Evolutionary conservation across 2,888 invertebrate species (phyloP), one percentile per base, ranked within the genome.

Genomic region (Netelia melanura): DNA sequence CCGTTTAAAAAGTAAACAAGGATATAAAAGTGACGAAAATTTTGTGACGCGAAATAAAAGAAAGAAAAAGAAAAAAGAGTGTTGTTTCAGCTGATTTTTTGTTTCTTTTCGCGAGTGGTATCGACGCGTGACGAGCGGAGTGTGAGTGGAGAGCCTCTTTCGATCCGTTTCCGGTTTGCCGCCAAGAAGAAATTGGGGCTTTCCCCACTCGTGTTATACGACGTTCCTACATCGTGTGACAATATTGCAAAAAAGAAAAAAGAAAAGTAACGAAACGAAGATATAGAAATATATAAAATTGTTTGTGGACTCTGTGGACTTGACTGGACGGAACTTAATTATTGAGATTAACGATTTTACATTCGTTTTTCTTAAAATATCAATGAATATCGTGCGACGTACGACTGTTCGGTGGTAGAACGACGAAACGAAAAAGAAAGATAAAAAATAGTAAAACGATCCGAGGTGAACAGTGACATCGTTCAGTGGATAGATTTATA

Each of bases 401-500:
- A 64, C 44, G 10, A 48, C 56, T 48, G 68, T 84, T 74, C 52
- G 62, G 81, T 85, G 74, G 61, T 71, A 43, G 21, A n/a, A 21
- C 44, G 72, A 8, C 75, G 23, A 8, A 71, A 62, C 62, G 14
- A 65, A 80, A 68, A 74, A 58, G 38, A 48, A 38, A 71, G 56
- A 14, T 62, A 43, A 14, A 54, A 76, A 64, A 71, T 44, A 76
- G 56, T 52, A 17, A 64, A 68, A 72, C 68, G 56, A 76, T 67
- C 61, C 68, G 78, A 58, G 86, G 88, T 87, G 85, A 85, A 87
- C 84, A 92, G 93, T 93, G 92, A 80, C 81, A 87, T 88, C 88
- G 88, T 89, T 91, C 89, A 90, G 91, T 92, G 92, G 91, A 92
- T 93, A 91, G 89, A 90, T 92, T 92, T 91, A 89, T 89, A 90